Conservation (phyloP, 2,113 vertebrate genomes). For the Elanus axillaris region DNA sequence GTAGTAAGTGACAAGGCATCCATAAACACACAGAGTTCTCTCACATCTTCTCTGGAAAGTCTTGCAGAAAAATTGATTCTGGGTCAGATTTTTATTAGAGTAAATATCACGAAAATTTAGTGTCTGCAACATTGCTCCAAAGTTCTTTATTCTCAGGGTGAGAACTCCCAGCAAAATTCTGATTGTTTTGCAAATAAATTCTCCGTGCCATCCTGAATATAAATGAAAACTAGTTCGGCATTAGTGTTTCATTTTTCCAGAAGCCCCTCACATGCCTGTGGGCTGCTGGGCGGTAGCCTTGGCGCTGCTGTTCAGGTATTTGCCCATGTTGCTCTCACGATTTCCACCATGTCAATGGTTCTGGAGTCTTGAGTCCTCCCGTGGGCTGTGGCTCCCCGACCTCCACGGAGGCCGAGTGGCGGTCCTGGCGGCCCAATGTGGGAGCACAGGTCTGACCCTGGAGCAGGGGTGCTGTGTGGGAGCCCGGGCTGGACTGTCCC, state of each 20-base stretch:
- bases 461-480: background rate
- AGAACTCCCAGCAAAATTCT: background rate
- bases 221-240: background rate
- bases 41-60: background rate
- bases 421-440: background rate
- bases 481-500: background rate
- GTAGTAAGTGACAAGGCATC: background rate
- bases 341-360: background rate
- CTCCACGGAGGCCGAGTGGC: fast-evolving
- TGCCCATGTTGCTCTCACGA: fast-evolving
- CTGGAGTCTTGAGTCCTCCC: background rate
- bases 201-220: too few relatives aligned
- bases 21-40: background rate
- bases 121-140: background rate
- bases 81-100: background rate
- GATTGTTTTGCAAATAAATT: background rate
- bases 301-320: fast-evolving
- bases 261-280: fast-evolving
- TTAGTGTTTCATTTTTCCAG: background rate
- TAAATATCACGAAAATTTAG: background rate
- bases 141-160: background rate
- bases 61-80: background rate
- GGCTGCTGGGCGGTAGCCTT: background rate
- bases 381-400: fast-evolving
- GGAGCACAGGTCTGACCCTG: background rate